A percentile compares a stretch with the other conserved stretches of the same genome.
phyloP scores from a whole-genome alignment of 2,113 vertebrate species.

The Regulus satrapa region DNA sequence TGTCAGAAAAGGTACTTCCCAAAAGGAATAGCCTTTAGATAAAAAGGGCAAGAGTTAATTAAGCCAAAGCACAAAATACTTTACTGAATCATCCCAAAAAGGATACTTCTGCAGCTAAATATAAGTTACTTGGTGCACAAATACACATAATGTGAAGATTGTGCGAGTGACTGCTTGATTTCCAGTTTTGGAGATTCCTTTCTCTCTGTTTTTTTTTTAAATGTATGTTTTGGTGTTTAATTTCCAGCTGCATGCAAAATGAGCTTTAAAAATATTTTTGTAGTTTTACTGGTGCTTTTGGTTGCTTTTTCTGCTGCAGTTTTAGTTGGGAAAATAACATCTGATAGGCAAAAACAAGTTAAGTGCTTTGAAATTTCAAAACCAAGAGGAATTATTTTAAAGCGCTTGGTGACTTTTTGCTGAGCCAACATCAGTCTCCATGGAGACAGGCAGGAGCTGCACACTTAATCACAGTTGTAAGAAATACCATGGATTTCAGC shows the following conservation, averaged over 20 bases:
- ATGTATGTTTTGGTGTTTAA: background rate
- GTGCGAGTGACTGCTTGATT: background rate
- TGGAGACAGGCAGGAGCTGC: constrained; percentile 58
- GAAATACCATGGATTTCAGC: constrained; percentile 27
- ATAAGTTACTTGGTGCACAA: background rate
- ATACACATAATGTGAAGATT: background rate
- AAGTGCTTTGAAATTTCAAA: constrained; percentile 39
- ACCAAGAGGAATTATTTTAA: constrained; percentile 49
- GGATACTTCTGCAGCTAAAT: background rate
- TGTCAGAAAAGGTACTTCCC: background rate
- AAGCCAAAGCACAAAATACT: background rate
- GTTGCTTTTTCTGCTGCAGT: background rate
- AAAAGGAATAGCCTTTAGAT: background rate
- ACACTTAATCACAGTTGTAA: constrained; percentile 37
- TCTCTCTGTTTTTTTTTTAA: background rate
- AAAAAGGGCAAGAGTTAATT: background rate
- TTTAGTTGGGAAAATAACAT: constrained; percentile 6
- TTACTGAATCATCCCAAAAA: background rate
- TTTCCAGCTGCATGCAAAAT: constrained; percentile 2
- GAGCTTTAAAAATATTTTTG: constrained; percentile 11
- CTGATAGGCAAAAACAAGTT: constrained; percentile 4
- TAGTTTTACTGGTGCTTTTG: background rate
- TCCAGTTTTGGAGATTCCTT: background rate
- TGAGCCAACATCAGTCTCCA: constrained; percentile 65
- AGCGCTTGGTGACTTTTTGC: constrained; percentile 59